Base-by-base conservation (phyloP, 2,888 invertebrate genomes). In the Mayetiola destructor region DNA sequence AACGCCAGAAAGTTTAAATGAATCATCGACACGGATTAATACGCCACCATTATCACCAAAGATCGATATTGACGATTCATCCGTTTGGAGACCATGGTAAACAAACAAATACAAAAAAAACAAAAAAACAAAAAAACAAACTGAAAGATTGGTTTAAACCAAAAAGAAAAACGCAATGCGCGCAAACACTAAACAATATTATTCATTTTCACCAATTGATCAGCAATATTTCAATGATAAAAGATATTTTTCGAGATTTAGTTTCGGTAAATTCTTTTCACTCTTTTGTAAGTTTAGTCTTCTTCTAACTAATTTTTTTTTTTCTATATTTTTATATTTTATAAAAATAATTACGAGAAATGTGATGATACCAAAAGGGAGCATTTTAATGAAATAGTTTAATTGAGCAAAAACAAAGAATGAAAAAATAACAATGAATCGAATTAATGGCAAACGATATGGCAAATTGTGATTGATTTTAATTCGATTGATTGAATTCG, bases 1-100 rank as follows among this genome's bases (percentile, higher is more conserved):
- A 53, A 53, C 53, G 16, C 53, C 29, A 3, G 53, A 53, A 3
- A 3, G 3, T 3, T 42, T 9, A 2, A 54, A 14, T 36, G 32
- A 18, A 40, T 57, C 53, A 53, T 53, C 53, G 1, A 53, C 53
- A 32, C 53, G 53, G 20, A 27, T 53, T 2, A 53, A 53, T 32
- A 56, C 55, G 30, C 39, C 42, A 37, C 53, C 48, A 12, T 35
- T 57, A 8, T 55, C 58, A 32, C 58, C 56, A 35, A 55, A 55
- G 21, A 54, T 57, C 14, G 39, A 54, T 18, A 40, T 55, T 16
- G 58, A 58, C 14, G 53, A 56, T 18, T 32, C 30, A 20, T 59
- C 60, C 52, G 62, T 62, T 39, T 62, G 62, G 62, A 56, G 62
- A 59, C 62, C 62, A 27, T 62, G 62, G 62, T 63, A 56, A 62